A percentile compares a stretch with the other conserved stretches of the same genome.
Conservation (phyloP, 2,113 vertebrate species). For the Aphyosemion australe region DNA sequence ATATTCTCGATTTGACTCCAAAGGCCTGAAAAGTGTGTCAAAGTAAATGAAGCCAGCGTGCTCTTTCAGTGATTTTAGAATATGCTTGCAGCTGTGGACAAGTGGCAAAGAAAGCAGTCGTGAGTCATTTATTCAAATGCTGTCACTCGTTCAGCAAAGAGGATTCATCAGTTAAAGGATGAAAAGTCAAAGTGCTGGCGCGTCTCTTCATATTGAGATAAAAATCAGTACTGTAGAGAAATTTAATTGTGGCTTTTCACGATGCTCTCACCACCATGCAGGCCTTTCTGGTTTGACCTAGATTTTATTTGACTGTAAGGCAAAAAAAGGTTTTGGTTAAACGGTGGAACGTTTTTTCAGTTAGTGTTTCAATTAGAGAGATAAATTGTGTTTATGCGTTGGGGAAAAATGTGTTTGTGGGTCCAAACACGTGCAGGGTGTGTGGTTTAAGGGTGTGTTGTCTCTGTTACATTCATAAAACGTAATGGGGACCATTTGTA, state of each 20-base stretch:
- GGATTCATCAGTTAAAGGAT: constrained; percentile 26
- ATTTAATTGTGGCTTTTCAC: constrained; percentile 7
- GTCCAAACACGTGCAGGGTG: no score
- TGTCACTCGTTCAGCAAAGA: not conserved
- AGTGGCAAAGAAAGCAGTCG: not conserved
- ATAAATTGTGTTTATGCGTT: constrained; percentile 10
- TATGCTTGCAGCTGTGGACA: not conserved
- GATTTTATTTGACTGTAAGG: constrained; percentile 36
- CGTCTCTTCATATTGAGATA: constrained; percentile 22
- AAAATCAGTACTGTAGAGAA: constrained; percentile 21
- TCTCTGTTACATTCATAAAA: no score
- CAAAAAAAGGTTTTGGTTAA: constrained; percentile 24
- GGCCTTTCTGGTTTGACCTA: constrained; percentile 49
- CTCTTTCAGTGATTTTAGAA: constrained; percentile 8
- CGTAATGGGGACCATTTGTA: no score
- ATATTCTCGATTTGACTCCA: not conserved
- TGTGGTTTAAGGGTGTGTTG: no score
- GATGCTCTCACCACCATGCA: constrained; percentile 14
- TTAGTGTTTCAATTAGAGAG: constrained; percentile 21
- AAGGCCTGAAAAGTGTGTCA: not conserved
- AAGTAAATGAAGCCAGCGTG: not conserved
- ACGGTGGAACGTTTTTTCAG: constrained; percentile 23
- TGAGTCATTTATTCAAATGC: constrained; percentile 14
- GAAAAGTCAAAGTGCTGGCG: constrained; percentile 5
- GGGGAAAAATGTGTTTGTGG: no score